Evolutionary conservation across 2,888 invertebrate species (phyloP), one percentile per base, ranked within the genome.

Genomic region (Oscheius myriophilus): DNA sequence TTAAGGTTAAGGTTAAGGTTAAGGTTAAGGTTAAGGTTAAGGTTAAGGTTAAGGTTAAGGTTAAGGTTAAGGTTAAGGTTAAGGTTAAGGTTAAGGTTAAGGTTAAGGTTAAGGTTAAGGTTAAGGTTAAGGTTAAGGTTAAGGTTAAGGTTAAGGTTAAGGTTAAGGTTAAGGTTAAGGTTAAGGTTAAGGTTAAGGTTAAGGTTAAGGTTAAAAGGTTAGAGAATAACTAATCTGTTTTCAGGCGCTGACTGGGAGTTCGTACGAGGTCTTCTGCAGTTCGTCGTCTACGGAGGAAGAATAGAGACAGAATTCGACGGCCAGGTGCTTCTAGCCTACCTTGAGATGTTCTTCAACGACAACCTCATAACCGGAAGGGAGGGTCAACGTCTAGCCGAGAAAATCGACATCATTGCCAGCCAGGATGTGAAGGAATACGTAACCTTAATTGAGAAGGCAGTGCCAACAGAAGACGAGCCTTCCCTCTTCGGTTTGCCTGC

Each of bases 241-340:
- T 39, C 71, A 75, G 78, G 66, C 16, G 68, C 87, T 6, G 90
- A 91, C 78, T 93, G 93, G 93, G 90, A 91, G 67, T 91, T 91
- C 75, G 88, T 94, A 58, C 91, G 91, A 81, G 93, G 93, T 2
- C 88, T 95, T 25, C 91, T 91, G 83, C 91, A 92, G 82, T 91
- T 91, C 77, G 92, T 93, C 0, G 91, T 94, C 58, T 95, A 94
- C 84, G 94, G 94, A 0, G 94, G 94, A 0, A 89, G 93, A 62
- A 90, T 95, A 25, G 93, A 94, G 87, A 93, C 93, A 83, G 87
- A 88, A 3, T 91, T 92, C 83, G 95, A 95, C 87, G 88, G 90
- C 74, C 66, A 68, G 46, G 91, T 92, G 14, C 87, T 93, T 75
- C 88, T 88, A 75, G 91, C 92, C 0, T 92, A 92, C 82, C 87